Percentiles rank a stretch among this genome's conserved stretches.
These are phyloP conservation scores for Yponomeuta cagnagella DNA, from an alignment of 2,888 invertebrate species.

Conservation along the genomic window DNA sequence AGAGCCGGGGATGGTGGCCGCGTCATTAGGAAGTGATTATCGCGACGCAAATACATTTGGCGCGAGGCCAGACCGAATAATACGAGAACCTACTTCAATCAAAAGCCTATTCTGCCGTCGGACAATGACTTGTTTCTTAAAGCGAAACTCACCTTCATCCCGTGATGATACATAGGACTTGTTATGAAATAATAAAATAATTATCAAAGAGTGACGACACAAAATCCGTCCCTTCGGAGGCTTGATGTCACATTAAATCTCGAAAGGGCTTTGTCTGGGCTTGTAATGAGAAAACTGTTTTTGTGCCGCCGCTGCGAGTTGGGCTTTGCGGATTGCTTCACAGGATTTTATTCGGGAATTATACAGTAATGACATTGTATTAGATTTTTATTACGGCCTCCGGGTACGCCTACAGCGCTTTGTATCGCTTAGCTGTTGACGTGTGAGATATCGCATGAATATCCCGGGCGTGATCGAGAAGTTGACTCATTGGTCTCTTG, in stretches of 20 bases:
- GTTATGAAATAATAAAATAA: slow-evolving; percentile 10
- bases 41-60: not conserved
- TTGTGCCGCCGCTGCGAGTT: not conserved
- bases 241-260: slow-evolving; percentile 5
- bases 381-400: not conserved
- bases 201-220: slow-evolving; percentile 8
- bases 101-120: not conserved
- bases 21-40: slow-evolving; percentile 1
- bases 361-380: slow-evolving; percentile 1
- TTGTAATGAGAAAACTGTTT: slow-evolving; percentile 9
- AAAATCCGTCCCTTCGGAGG: slow-evolving; percentile 7
- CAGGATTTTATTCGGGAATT: not conserved
- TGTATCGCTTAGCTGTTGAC: not conserved
- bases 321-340: not conserved
- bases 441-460: not conserved
- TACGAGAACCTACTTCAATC: not conserved
- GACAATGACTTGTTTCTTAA: not conserved
- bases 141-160: not conserved
- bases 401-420: not conserved
- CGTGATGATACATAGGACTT: not conserved
- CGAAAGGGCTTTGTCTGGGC: slow-evolving; percentile 5
- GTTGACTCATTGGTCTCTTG: not conserved
- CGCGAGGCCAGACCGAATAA: not conserved
- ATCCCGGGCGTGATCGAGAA: not conserved
- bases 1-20: not conserved